These are phyloP conservation scores for Bucco capensis DNA, from an alignment of 2,113 vertebrate genomes.

Conservation along the genomic window DNA sequence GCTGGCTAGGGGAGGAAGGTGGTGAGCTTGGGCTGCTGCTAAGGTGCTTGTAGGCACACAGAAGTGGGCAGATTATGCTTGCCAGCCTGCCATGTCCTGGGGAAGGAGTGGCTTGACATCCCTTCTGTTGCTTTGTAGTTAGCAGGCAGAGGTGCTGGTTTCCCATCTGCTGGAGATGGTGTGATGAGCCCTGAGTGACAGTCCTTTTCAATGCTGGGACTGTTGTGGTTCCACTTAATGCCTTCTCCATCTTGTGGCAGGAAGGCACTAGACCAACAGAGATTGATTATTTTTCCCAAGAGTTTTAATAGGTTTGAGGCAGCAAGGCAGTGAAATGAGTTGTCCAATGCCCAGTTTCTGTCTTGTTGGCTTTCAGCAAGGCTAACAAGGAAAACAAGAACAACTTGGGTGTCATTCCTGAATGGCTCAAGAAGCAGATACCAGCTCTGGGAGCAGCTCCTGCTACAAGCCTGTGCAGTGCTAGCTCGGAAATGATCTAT, in stretches of 20 bases:
- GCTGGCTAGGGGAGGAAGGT: neutral
- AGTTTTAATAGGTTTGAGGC: neutral
- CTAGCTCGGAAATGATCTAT: neutral
- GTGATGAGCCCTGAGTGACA: neutral
- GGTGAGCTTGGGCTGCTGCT: neutral
- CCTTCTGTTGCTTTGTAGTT: slow-evolving; percentile 29
- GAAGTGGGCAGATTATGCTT: slow-evolving; percentile 1
- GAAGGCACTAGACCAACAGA: neutral
- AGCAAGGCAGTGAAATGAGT: neutral
- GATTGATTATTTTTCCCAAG: neutral
- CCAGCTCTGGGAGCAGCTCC: neutral
- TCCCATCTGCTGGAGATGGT: neutral
- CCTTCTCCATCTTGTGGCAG: slow-evolving; percentile 27
- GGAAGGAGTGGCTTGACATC: neutral
- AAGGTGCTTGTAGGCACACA: neutral
- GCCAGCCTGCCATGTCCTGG: neutral
- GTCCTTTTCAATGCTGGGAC: neutral
- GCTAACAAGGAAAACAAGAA: neutral
- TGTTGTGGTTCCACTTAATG: neutral
- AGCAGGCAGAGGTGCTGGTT: slow-evolving; percentile 37
- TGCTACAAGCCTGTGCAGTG: fast-evolving
- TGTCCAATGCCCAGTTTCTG: neutral
- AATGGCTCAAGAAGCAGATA: neutral
- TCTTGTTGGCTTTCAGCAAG: neutral
- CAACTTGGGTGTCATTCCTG: neutral